Percentiles rank a stretch among this genome's conserved stretches.
phyloP scores from a whole-genome alignment of 1,140 invertebrate genomes.

The Drosophila gunungcola region DNA sequence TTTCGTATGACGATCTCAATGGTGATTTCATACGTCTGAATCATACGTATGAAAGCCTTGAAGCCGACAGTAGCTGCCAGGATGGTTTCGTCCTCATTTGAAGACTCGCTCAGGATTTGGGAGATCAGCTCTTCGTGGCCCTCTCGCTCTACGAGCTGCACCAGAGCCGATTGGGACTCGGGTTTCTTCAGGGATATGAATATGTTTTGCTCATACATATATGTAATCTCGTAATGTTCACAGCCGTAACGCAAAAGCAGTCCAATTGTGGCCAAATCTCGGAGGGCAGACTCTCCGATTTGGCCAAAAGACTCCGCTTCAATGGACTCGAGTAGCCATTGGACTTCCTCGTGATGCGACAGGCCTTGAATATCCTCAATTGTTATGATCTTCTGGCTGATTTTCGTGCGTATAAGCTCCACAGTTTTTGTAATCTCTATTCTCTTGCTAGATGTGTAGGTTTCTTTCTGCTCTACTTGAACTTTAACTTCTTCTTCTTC shows the following conservation, averaged over 20 bases:
- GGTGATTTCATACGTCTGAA: conserved; percentile 90
- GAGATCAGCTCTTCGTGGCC: conserved; percentile 92
- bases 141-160: conserved; percentile 92
- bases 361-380: conserved; percentile 75
- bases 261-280: conserved; percentile 92
- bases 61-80: conserved; percentile 92
- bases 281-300: conserved; percentile 89
- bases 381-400: conserved; percentile 71
- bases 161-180: conserved; percentile 91
- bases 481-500: conserved; percentile 51
- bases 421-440: conserved; percentile 76
- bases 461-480: conserved; percentile 32
- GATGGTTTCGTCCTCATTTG: conserved; percentile 89
- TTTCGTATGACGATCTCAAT: conserved; percentile 93
- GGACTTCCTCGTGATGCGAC: conserved; percentile 87
- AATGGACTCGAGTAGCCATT: conserved; percentile 90
- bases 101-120: conserved; percentile 92
- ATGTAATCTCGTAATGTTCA: conserved; percentile 90
- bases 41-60: conserved; percentile 93
- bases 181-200: conserved; percentile 91
- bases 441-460: conserved; percentile 52
- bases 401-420: conserved; percentile 74
- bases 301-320: conserved; percentile 92
- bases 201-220: conserved; percentile 90
- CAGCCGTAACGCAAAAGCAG: conserved; percentile 91